Evolutionary conservation across 1,140 invertebrate species (phyloP).

Genomic region (Pseudomyrmex gracilis): DNA sequence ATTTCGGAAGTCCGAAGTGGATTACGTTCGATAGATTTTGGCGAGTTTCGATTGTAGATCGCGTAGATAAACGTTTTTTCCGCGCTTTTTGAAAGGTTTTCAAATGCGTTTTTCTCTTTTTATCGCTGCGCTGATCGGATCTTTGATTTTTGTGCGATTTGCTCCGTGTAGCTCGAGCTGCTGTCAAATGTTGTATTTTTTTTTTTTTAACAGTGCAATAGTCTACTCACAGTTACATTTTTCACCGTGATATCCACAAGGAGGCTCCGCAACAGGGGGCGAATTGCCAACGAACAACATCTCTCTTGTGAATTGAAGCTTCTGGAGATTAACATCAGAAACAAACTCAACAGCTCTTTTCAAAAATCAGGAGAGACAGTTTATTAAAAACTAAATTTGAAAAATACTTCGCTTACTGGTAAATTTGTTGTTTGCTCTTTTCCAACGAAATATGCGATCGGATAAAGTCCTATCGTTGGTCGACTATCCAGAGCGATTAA

Average conservation of each 20-base stretch:
- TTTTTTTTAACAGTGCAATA: slow-evolving; percentile 17
- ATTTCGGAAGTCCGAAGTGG: no score
- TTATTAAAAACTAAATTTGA: background rate
- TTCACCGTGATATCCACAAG: slow-evolving; percentile 96
- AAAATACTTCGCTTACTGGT: slow-evolving; percentile 84
- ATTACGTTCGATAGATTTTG: no score
- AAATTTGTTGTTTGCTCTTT: slow-evolving; percentile 84
- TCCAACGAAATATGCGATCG: slow-evolving; percentile 89
- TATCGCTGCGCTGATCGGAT: no score
- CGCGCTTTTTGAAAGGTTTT: no score
- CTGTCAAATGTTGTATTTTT: no score
- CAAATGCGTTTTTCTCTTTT: no score
- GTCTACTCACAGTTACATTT: slow-evolving; percentile 93
- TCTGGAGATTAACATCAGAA: slow-evolving; percentile 83
- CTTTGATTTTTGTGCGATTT: no score
- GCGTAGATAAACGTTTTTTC: no score
- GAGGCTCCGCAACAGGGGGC: slow-evolving; percentile 96
- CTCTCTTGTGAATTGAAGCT: slow-evolving; percentile 88
- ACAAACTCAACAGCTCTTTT: background rate
- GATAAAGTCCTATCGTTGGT: slow-evolving; percentile 88
- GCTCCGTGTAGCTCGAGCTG: no score
- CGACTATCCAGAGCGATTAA: slow-evolving; percentile 89
- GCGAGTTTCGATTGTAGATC: no score
- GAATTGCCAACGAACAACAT: slow-evolving; percentile 92
- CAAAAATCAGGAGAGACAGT: no score